Base-by-base conservation (phyloP, 2,113 vertebrate species). In the Neogobius melanostomus region DNA sequence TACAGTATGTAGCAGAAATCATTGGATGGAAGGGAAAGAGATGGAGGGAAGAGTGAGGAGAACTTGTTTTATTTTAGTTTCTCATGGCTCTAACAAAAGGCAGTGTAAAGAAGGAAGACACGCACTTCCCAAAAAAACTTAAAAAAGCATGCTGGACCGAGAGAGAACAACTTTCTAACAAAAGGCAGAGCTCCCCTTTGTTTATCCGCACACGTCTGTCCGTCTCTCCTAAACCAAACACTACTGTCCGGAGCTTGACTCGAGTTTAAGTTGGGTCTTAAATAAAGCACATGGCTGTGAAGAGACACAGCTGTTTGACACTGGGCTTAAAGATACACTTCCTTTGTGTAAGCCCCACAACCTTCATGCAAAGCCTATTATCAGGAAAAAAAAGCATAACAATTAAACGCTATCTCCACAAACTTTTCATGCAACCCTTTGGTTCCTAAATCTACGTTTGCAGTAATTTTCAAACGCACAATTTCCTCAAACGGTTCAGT, bases 301-400 rank as follows among this genome's bases (percentile, higher is more conserved):
- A 70, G 53, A 54, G 63, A 67, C 56, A 53, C 68, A 67, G 14
- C 61, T 60, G 63, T 68, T 44, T 75, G 51, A 66, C 49, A 48
- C 68, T 74, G 60, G 60, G 70, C 14, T 45, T 59, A n/a, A 59
- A 50, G 66, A 62, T 64, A 64, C 14, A 12, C 52, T 21, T 49
- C 16, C 28, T 48, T 63, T n/a, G 64, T 72, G 60, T 65, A 67
- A 64, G 56, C 36, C 59, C 28, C 36, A 43, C 52, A 16, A 12
- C 15, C 4, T 61, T 42, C 14, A 2, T 14, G 4, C 28, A 36
- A 36, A 36, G 21, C 21, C 21, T 21, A 21, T 36, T 0, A 36
- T 36, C 28, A 36, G 28, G 3, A 36, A 36, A 36, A 36, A 36
- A 36, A 36, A 36, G 28, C 0, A 36, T 36, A 21, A 21, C 21